Evolutionary conservation across 2,113 vertebrate species (phyloP).

Genomic region (Nasalis larvatus): DNA sequence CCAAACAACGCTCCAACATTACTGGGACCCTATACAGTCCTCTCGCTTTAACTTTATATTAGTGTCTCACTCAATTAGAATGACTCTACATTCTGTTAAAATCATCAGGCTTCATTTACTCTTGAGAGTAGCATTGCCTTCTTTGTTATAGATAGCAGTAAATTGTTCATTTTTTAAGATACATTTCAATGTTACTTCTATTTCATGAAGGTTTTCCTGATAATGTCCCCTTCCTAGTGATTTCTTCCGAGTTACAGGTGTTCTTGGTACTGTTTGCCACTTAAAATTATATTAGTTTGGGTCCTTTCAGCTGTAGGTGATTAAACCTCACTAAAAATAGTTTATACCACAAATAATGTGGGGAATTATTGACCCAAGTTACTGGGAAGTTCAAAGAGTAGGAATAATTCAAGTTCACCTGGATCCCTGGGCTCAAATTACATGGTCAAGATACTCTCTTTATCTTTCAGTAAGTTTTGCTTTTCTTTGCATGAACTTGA

Average conservation of each 20-base stretch:
- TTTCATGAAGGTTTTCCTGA: background rate
- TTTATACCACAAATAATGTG: background rate
- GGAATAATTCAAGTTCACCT: background rate
- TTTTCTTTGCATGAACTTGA: background rate
- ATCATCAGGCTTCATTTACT: background rate
- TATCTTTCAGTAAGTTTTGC: background rate
- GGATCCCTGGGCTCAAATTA: background rate
- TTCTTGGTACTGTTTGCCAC: background rate
- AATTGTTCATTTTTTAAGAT: background rate
- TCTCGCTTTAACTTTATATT: background rate
- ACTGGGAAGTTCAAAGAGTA: background rate
- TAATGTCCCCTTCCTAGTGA: background rate
- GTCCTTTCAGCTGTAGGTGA: background rate
- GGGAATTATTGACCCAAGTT: background rate
- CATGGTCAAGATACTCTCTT: background rate
- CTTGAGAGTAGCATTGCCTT: background rate
- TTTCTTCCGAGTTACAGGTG: background rate
- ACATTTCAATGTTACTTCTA: background rate
- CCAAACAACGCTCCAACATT: background rate
- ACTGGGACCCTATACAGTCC: background rate
- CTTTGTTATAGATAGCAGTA: background rate
- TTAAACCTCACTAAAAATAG: background rate
- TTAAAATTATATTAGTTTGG: background rate
- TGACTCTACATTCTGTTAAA: background rate
- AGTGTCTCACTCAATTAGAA: background rate